Percentiles rank a stretch among this genome's conserved stretches.
Conservation (phyloP, 2,113 vertebrate species). For the Tauraco erythrolophus region DNA sequence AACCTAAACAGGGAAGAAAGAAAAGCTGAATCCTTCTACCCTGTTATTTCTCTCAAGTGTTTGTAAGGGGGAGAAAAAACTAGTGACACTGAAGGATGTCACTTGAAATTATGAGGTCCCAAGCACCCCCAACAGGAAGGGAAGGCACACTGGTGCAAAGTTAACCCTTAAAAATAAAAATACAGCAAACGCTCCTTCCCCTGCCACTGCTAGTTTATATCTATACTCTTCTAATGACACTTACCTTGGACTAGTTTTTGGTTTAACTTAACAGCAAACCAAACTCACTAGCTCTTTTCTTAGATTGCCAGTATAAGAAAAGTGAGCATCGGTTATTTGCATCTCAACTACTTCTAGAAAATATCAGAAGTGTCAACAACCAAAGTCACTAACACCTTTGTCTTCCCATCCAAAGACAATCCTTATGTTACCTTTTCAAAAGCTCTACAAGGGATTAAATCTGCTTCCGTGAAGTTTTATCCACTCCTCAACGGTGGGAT, state of each 20-base stretch:
- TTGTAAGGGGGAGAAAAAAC: slow-evolving; percentile 35
- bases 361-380: slow-evolving; percentile 47
- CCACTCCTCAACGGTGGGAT: slow-evolving; percentile 20
- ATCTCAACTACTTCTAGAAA: slow-evolving; percentile 63
- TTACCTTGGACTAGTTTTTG: slow-evolving; percentile 59
- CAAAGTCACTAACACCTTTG: not conserved
- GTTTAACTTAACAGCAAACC: slow-evolving; percentile 44
- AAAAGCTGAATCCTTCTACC: slow-evolving; percentile 24
- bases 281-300: slow-evolving; percentile 45
- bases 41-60: slow-evolving; percentile 58
- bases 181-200: slow-evolving; percentile 55
- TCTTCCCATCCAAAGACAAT: slow-evolving; percentile 37
- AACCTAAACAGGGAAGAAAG: slow-evolving; percentile 35
- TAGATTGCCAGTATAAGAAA: slow-evolving; percentile 37
- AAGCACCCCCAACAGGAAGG: slow-evolving; percentile 66
- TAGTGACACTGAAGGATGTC: slow-evolving; percentile 45
- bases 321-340: slow-evolving; percentile 61
- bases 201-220: slow-evolving; percentile 52
- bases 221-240: slow-evolving; percentile 52
- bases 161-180: slow-evolving; percentile 48
- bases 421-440: not conserved
- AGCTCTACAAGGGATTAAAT: slow-evolving; percentile 29
- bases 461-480: slow-evolving; percentile 39
- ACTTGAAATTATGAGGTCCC: slow-evolving; percentile 61
- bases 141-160: slow-evolving; percentile 83